Evolutionary conservation across 2,888 invertebrate species (phyloP), one percentile per base, ranked within the genome.

Genomic region (Drosophila mayaguana): DNA sequence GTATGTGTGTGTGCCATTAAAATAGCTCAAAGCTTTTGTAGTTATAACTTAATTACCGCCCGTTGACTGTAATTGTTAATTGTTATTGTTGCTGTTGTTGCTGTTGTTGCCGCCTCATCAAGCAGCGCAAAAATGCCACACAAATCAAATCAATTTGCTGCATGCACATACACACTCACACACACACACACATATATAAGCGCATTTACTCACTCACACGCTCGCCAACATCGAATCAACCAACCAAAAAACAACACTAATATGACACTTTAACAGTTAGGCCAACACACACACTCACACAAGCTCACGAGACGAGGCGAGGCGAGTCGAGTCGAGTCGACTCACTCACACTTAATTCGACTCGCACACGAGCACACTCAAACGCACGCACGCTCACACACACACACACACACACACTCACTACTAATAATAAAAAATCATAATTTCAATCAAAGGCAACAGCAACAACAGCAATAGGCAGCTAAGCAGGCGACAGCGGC

Each of bases 221-320:
- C 50, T 14, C 40, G 69, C 57, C 50, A 63, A 48, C 68, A 59
- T 51, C 65, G 81, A 89, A 78, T 78, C 84, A 84, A 63, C 84
- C 84, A 84, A 84, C 84, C 84, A 89, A 84, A 77, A 84, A 89
- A 84, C 84, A 84, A 84, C 84, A 87, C 84, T 84, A 84, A 84
- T 84, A 89, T 89, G 84, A 84, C 84, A 89, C 89, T 89, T 89
- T 84, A 84, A 84, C 84, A 84, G 84, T 89, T 84, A 84, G 88
- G 79, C 84, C 76, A 72, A 73, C 79, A 86, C 81, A 72, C 57
- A 63, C 72, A 59, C 71, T 50, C 66, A 45, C 66, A 63, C 40
- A 28, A 34, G 48, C 54, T 25, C 43, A 28, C 61, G 46, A 8
- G 63, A 4, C 63, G 45, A 63, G 56, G 55, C 46, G 59, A 53